phyloP scores from a whole-genome alignment of 2,888 invertebrate species.

The Patella depressa region DNA sequence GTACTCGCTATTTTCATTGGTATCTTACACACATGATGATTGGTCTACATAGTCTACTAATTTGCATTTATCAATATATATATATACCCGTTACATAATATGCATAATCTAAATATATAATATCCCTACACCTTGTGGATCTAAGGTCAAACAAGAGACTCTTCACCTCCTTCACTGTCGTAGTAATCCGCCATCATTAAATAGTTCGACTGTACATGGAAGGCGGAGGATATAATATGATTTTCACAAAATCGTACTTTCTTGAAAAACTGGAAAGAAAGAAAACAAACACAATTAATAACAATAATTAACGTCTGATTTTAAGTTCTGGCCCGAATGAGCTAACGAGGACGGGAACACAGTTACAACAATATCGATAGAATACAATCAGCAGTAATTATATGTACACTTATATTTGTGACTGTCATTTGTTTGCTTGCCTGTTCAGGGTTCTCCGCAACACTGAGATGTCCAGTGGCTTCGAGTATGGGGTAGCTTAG shows the following conservation, averaged over 20 bases:
- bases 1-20: too few species aligned
- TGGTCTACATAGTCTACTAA: slow-evolving; percentile 2
- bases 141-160: slow-evolving; percentile 47
- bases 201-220: slow-evolving; percentile 28
- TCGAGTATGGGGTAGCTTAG: too few species aligned
- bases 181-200: slow-evolving; percentile 34
- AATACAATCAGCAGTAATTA: too few species aligned
- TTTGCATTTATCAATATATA: slow-evolving; percentile 2
- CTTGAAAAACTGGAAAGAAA: slow-evolving; percentile 36
- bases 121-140: background rate
- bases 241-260: slow-evolving; percentile 39
- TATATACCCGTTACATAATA: background rate
- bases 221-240: slow-evolving; percentile 25
- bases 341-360: too few species aligned
- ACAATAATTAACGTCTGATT: too few species aligned
- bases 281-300: background rate
- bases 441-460: too few species aligned
- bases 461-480: too few species aligned
- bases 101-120: background rate
- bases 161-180: slow-evolving; percentile 52
- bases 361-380: too few species aligned
- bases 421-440: too few species aligned
- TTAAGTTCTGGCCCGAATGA: too few species aligned
- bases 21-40: background rate
- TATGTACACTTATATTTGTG: too few species aligned